Base-by-base conservation (phyloP, 2,797 vertebrate species). In the Heliangelus exortis region DNA sequence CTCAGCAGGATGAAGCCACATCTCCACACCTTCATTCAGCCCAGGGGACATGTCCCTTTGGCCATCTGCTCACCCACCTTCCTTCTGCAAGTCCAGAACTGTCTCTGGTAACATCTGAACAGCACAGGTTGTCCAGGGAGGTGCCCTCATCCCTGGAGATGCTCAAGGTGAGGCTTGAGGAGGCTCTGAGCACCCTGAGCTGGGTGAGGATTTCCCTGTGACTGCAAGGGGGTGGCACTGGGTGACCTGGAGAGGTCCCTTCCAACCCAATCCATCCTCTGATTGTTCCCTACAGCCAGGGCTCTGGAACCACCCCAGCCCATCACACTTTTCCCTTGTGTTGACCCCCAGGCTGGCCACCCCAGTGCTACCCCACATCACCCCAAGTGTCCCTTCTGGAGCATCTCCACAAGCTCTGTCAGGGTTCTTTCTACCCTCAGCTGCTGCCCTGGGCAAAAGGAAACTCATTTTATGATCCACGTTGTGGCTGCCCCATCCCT, bases 1-100 rank as follows among this genome's bases (percentile, higher is more conserved):
- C 45, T 59, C 45, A 71, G 76, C 73, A 57, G 61, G 39, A 31
- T 28, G 58, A 54, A 62, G 36, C 26, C 58, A 58, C 63, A 33
- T 34, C 28, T 54, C 50, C 85, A 61, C 41, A 22, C 33, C 26
- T 66, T 16, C 29, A 17, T 2, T 84, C 53, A 59, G 21, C 26
- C 41, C 48, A 28, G 0, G 39, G 45, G 41, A 20, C 0, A 0
- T 0, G 1, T 84, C 41, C 47, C 8, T 0, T 28, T 13, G 5
- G 10, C 48, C 11, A 0, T 1, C 5, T 23, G 6, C 23, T 50
- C 57, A 45, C 33, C 26, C 41, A 23, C 43, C 33, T 43, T 19
- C 13, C 45, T n/a, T 10, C 45, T 80, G 53, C 22, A 55, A 41
- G 67, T 4, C 33, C 54, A 36, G 15, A 25, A 12, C 47, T 0